Evolutionary conservation across 92 coral and sea anemone genomes (phyloP), one percentile per base, ranked within the genome.

Genomic region (Isaurus tuberculatus): DNA sequence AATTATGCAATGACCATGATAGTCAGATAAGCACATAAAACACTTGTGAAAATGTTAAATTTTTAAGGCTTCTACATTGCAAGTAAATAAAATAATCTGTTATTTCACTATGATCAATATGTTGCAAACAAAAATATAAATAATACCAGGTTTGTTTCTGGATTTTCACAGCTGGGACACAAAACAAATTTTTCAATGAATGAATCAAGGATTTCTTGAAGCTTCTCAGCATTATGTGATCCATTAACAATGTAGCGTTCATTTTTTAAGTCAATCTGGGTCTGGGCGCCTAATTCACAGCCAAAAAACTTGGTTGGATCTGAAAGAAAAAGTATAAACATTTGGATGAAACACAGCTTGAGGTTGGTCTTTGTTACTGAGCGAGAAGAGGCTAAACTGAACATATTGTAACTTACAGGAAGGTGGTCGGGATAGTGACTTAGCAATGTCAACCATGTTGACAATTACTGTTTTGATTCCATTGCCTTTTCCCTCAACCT

Each of bases 401-500:
- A 68, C 25, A 58, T 5, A n/a, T 13, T 36, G 27, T 33, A 46
- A 86, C 98, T 88, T 89, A 95, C 98, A 95, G 66, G 98, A 84
- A 36, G 98, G 88, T 75, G 98, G 98, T 30, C 98, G 91, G 40
- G 90, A 86, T 30, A 95, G 83, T 43, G 98, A 89, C 89, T 95
- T 95, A 19, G 98, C 98, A 88, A 95, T 90, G 48, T 95, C 98
- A 75, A 95, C 92, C 98, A 95, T 95, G 89, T 95, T 95, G 34
- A 95, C 98, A 84, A 95, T 95, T n/a, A 95, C 98, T 67, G 98
- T 95, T 85, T 95, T 95, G 36, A 95, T 95, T 20, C 98, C 98
- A 95, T 95, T 95, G 34, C 98, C 98, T 87, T 95, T 95, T 27
- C 98, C 98, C 83, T 95, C 98, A 87, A 95, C 98, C 98, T 95